Evolutionary conservation across 30 jellyfish, hydroid and myxozoan species (phyloP), one percentile per base, ranked within the genome.

Genomic region (Pseudorhiza aurosa): DNA sequence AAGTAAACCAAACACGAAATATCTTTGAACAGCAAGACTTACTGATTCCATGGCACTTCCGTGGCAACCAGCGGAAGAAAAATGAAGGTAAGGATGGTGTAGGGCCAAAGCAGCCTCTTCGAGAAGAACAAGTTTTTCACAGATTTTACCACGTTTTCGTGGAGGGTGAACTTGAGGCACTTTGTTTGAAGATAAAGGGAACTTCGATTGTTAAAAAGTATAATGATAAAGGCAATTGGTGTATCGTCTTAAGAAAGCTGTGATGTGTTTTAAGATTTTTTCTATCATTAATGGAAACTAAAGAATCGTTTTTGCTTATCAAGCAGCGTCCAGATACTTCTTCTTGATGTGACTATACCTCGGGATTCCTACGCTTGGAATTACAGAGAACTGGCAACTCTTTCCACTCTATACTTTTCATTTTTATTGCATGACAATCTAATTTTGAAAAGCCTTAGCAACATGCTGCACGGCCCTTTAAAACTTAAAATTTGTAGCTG

Each of bases 191-290:
- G 28, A 29, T 77, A 12, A 57, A 62, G 10, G 82, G 81, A 18
- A 82, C 77, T 8, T 19, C 68, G n/a, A 42, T 92, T 14, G 77
- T 76, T 3, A 69, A 85, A 21, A 32, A 77, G 15, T 92, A 92
- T 68, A 83, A 64, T 57, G 98, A 92, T 68, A 68, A 78, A 65
- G 98, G 98, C 28, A 92, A 92, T 46, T 92, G 98, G 98, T 92
- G 98, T 56, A 82, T 74, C 56, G 46, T 92, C 35, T 17, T 85
- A 17, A 30, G 77, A 45, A 92, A 80, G 36, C 1, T 60, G 22
- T 36, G 55, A 25, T n/a, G 28, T 15, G 22, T 24, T 22, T 51
- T 65, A 65, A 5, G 49, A 49, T 37, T 22, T 0, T n/a, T n/a
- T n/a, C n/a, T n/a, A n/a, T n/a, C n/a, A n/a, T n/a, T n/a, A n/a